Base-by-base conservation (phyloP, 2,797 vertebrate genomes). In the Sebastes oblongus region DNA sequence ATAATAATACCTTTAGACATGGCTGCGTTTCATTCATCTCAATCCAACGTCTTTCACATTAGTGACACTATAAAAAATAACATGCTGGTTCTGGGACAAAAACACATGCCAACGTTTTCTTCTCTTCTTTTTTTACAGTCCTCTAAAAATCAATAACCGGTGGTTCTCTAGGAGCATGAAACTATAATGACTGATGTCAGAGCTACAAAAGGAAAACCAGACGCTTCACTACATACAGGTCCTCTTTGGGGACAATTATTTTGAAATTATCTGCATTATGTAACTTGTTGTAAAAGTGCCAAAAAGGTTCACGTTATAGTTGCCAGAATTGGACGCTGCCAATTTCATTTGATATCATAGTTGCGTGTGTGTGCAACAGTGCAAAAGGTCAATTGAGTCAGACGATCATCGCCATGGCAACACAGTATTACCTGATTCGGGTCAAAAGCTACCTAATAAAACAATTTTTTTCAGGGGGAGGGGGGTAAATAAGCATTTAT, bases 311-410 rank as follows among this genome's bases (percentile, higher is more conserved):
- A 56, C 3, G 1, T 78, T 46, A 16, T 20, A 39, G 58, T 52
- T 14, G 66, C 56, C 71, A 71, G 25, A 13, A 32, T 18, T n/a
- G 22, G 52, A 55, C 27, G 20, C 55, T 56, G 60, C 62, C 73
- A 55, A 54, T 64, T 16, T 75, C 16, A 78, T 60, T 58, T 68
- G 46, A 81, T 74, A 80, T 58, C 56, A 30, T 36, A 71, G 70
- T n/a, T 74, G 73, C 66, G 58, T 32, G 66, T 66, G 61, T 74
- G 82, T 72, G 80, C 67, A 85, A 85, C 80, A 84, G 89, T 85
- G 90, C 87, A 87, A 92, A 92, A 83, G 80, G 89, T 82, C 88
- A 84, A 77, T 16, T 25, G 61, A 80, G 74, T 86, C 68, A 29
- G 30, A 82, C 59, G 3, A 69, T 52, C 24, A 18, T 82, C 24